Evolutionary conservation across 2,888 invertebrate genomes (phyloP).

Genomic region (Acanthosoma haemorrhoidale): DNA sequence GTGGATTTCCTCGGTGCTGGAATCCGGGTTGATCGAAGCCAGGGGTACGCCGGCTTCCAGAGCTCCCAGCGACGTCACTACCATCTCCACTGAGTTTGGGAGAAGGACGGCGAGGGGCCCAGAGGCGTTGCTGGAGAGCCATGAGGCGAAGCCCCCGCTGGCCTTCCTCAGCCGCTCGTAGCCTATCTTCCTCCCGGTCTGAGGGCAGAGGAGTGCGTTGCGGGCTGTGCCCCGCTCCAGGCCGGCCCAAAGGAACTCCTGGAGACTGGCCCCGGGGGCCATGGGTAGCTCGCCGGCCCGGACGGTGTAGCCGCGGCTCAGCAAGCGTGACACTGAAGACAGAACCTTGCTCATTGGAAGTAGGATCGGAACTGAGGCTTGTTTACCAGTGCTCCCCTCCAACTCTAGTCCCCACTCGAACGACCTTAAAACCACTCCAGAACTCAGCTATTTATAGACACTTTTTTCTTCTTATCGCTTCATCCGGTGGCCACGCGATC

Average conservation of each 20-base stretch:
- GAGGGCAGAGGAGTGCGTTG: constrained; percentile 59
- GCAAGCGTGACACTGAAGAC: not conserved
- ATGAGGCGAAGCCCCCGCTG: constrained; percentile 33
- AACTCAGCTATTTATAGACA: not conserved
- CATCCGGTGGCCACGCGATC: too few relatives aligned
- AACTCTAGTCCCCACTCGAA: not conserved
- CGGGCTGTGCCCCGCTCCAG: constrained; percentile 54
- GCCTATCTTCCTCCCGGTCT: constrained; percentile 66
- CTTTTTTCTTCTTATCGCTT: not conserved
- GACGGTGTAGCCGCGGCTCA: not conserved
- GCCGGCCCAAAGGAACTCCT: constrained; percentile 59
- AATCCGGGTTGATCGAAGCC: constrained; percentile 69
- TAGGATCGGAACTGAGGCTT: not conserved
- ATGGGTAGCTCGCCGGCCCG: constrained; percentile 30
- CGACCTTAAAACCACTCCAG: not conserved
- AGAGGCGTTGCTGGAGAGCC: constrained; percentile 46
- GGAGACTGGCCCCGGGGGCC: constrained; percentile 45
- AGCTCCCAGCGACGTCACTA: constrained; percentile 61
- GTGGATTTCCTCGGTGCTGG: constrained; percentile 51
- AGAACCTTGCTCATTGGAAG: not conserved
- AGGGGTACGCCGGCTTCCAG: constrained; percentile 63
- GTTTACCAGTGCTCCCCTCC: not conserved
- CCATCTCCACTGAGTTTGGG: constrained; percentile 71
- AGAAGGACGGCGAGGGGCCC: constrained; percentile 64
- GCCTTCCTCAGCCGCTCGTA: constrained; percentile 45